phyloP scores from a whole-genome alignment of 2,797 vertebrate species.

The Lemur catta region DNA sequence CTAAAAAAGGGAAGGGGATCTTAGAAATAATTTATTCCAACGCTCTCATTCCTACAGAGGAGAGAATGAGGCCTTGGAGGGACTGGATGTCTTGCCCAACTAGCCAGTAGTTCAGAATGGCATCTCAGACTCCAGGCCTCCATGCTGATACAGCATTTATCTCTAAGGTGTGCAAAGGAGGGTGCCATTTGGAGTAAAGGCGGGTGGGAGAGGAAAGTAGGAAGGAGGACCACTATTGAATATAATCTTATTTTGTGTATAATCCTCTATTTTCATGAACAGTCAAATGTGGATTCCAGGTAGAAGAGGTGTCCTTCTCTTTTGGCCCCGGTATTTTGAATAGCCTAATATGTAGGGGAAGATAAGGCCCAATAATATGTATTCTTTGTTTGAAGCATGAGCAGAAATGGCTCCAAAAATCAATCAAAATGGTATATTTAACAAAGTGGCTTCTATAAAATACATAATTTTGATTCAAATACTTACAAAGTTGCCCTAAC shows the following conservation, averaged over 20 bases:
- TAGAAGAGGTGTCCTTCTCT: neutral
- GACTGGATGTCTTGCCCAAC: neutral
- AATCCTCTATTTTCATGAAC: neutral
- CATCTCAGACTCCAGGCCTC: neutral
- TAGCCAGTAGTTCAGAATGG: neutral
- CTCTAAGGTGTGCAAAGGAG: neutral
- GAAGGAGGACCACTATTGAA: neutral
- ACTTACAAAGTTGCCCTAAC: neutral
- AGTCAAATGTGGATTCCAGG: neutral
- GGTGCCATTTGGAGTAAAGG: neutral
- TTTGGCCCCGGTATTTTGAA: neutral
- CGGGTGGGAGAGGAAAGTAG: too few species aligned
- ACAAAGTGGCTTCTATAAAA: neutral
- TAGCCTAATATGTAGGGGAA: neutral
- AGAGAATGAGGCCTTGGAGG: neutral
- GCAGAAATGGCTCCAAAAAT: neutral
- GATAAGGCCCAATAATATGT: neutral
- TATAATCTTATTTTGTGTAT: neutral
- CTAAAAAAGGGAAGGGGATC: neutral
- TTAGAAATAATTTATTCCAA: neutral
- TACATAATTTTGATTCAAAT: slow-evolving; percentile 8
- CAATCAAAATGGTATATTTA: neutral
- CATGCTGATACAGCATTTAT: neutral
- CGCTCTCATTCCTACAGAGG: neutral
- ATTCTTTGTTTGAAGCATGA: neutral